Evolutionary conservation across 2,888 invertebrate species (phyloP).

Genomic region (Macrophya annulata): DNA sequence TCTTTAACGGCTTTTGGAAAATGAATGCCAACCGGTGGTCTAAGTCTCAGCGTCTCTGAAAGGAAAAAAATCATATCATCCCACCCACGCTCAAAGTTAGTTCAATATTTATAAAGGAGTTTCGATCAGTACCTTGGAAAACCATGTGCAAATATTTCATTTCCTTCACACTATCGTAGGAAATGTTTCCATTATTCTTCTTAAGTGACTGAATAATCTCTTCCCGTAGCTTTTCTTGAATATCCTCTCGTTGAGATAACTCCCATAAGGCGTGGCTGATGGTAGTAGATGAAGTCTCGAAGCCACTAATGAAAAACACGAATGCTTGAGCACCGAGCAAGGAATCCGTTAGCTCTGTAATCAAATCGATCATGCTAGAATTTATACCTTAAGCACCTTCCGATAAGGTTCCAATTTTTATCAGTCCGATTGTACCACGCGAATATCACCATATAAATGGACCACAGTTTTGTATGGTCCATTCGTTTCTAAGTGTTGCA

Average conservation of each 20-base stretch:
- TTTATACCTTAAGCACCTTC: not conserved
- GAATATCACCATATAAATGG: too few relatives aligned
- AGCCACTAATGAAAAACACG: conserved; percentile 71
- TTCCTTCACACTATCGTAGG: conserved; percentile 48
- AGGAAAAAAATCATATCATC: conserved; percentile 29
- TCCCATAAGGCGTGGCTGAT: conserved; percentile 65
- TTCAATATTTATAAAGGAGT: not conserved
- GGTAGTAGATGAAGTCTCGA: conserved; percentile 69
- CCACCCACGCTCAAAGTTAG: not conserved
- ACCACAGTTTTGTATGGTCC: too few relatives aligned
- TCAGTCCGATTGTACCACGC: not conserved
- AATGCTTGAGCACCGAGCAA: conserved; percentile 69
- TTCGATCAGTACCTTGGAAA: conserved; percentile 42
- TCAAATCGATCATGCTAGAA: not conserved
- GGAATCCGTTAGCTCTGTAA: conserved; percentile 65
- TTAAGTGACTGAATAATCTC: conserved; percentile 60
- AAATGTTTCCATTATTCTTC: conserved; percentile 23
- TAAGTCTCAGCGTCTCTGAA: conserved; percentile 69
- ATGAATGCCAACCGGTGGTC: conserved; percentile 64
- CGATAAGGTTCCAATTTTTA: not conserved
- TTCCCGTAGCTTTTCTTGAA: conserved; percentile 65
- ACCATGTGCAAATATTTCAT: conserved; percentile 56
- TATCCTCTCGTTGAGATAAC: conserved; percentile 62
- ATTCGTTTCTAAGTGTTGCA: too few relatives aligned
- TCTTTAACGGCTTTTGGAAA: conserved; percentile 53